phyloP scores from a whole-genome alignment of 2,888 invertebrate genomes.

The Diplazon laetatorius region DNA sequence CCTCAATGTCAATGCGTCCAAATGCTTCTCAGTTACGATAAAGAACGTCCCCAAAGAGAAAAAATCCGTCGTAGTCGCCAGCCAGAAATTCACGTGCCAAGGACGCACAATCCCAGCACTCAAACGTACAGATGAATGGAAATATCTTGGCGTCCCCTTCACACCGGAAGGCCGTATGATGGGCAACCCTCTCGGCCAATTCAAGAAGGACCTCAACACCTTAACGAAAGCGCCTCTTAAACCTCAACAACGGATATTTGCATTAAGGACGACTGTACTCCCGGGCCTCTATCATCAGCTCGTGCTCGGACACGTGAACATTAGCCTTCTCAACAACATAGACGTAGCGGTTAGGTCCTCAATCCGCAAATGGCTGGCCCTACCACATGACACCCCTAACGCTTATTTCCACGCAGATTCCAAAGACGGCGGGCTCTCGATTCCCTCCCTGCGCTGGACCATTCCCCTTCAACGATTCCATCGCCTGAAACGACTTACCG shows the following conservation, averaged over 20 bases:
- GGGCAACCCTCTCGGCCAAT: background rate
- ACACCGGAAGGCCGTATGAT: slow-evolving; percentile 36
- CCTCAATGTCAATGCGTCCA: slow-evolving; percentile 69
- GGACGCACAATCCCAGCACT: slow-evolving; percentile 65
- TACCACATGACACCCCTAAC: no score
- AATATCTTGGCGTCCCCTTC: slow-evolving; percentile 61
- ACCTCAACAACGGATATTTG: slow-evolving; percentile 64
- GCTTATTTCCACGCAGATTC: slow-evolving; percentile 74
- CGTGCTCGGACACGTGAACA: slow-evolving; percentile 73
- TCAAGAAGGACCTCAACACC: background rate
- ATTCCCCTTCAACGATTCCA: slow-evolving; percentile 31
- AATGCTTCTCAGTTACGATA: slow-evolving; percentile 72
- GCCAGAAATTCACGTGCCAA: background rate
- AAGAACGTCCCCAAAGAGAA: slow-evolving; percentile 65
- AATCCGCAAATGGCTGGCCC: slow-evolving; percentile 72
- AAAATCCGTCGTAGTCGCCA: slow-evolving; percentile 44
- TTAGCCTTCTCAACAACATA: slow-evolving; percentile 70
- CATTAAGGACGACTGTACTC: slow-evolving; percentile 45
- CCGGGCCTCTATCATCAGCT: slow-evolving; percentile 76
- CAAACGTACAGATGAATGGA: slow-evolving; percentile 59
- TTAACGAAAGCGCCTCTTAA: slow-evolving; percentile 58
- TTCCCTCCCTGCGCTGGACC: slow-evolving; percentile 63
- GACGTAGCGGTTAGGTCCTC: slow-evolving; percentile 74
- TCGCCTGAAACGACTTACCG: slow-evolving; percentile 21
- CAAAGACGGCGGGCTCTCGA: slow-evolving; percentile 70